These are phyloP conservation scores for Oligia latruncula DNA, from an alignment of 2,888 invertebrate species.

Conservation along the genomic window DNA sequence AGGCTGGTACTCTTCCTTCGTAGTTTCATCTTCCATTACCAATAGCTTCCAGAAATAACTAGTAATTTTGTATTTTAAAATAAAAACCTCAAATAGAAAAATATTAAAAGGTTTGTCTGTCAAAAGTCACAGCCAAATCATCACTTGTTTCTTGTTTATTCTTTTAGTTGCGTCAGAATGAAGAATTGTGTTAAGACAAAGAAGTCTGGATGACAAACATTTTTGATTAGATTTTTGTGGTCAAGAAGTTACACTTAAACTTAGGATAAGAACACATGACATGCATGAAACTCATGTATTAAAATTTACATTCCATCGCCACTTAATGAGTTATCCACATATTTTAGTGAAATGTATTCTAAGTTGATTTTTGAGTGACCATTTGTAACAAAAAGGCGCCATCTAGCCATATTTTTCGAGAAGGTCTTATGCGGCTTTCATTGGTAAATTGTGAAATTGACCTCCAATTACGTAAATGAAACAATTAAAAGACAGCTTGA, in stretches of 20 bases:
- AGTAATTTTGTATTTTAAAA: slow-evolving; percentile 74
- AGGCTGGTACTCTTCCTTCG: slow-evolving; percentile 67
- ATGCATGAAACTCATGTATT: background rate
- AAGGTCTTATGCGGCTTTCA: background rate
- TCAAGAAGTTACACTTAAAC: background rate
- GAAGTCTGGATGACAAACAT: slow-evolving; percentile 29
- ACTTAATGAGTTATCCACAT: background rate
- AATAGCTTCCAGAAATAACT: slow-evolving; percentile 73
- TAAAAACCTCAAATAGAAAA: slow-evolving; percentile 54
- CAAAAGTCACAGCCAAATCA: slow-evolving; percentile 49
- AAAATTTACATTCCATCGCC: background rate
- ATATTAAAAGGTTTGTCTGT: slow-evolving; percentile 35
- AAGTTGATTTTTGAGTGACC: background rate
- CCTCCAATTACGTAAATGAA: background rate
- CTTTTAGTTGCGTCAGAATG: slow-evolving; percentile 39
- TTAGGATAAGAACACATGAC: background rate
- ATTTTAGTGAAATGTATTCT: background rate
- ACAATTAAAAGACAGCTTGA: background rate
- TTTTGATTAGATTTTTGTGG: background rate
- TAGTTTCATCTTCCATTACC: slow-evolving; percentile 75
- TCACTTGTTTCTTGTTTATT: slow-evolving; percentile 60
- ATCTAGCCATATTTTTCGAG: background rate
- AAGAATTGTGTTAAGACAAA: slow-evolving; percentile 6
- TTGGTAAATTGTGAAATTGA: background rate
- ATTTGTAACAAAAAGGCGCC: background rate